phyloP scores from a whole-genome alignment of 1,140 invertebrate genomes.

The Polypedilum vanderplanki region DNA sequence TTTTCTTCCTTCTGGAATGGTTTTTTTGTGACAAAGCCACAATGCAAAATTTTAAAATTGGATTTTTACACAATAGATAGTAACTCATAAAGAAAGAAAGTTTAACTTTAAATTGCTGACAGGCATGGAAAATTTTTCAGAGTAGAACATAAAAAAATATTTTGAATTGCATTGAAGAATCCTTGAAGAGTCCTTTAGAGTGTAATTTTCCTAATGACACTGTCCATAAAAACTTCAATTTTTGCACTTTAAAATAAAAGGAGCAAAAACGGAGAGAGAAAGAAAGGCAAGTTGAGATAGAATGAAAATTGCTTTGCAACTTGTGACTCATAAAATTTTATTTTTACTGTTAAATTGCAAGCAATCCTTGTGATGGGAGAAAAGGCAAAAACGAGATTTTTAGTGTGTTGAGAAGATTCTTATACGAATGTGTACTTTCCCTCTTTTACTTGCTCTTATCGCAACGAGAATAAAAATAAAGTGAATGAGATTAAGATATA shows the following conservation, averaged over 20 bases:
- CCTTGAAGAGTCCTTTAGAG: conserved; percentile 1
- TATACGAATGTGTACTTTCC: too few species aligned
- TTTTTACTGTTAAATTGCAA: conserved; percentile 9
- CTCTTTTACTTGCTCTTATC: too few species aligned
- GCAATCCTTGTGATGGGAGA: background rate
- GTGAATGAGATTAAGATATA: too few species aligned
- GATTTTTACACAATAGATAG: too few species aligned
- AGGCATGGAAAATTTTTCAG: background rate
- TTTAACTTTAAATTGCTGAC: background rate
- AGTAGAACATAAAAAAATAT: background rate
- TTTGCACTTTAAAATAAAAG: background rate
- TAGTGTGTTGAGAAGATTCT: too few species aligned
- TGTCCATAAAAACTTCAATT: conserved; percentile 18
- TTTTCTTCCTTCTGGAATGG: background rate
- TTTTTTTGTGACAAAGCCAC: background rate
- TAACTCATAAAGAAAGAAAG: background rate
- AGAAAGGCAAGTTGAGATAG: background rate
- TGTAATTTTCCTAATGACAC: conserved; percentile 14
- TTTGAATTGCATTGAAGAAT: conserved; percentile 6
- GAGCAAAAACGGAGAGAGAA: too few species aligned
- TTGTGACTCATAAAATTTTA: conserved; percentile 13
- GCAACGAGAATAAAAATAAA: too few species aligned
- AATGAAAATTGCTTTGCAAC: conserved; percentile 5
- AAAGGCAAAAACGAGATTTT: background rate
- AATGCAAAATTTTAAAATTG: background rate